Evolutionary conservation across 2,113 vertebrate species (phyloP), one percentile per base, ranked within the genome.

Genomic region (Chionis minor): DNA sequence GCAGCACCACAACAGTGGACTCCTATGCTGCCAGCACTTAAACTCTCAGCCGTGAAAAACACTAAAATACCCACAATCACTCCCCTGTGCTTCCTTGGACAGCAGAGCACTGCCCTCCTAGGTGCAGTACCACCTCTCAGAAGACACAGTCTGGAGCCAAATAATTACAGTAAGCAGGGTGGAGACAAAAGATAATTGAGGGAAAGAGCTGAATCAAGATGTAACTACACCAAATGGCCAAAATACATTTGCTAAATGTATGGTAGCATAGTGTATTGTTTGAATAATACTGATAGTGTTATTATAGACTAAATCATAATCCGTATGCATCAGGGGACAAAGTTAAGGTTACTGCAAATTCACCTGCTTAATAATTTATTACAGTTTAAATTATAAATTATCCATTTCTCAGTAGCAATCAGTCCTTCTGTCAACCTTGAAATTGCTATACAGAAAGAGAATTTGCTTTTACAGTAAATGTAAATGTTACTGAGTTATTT

Each of bases 291-390:
- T 59, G 35, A 89, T 63, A 87, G 27, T 2, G 3, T 95, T 84
- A 87, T 84, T 59, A 61, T 63, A 86, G 52, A 92, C 72, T 74
- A 77, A 88, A 94, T 74, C 65, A 79, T 77, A 88, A 94, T 86
- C 56, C 26, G 58, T 81, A 86, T 63, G 22, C 18, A 88, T 54
- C 6, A 8, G 52, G 33, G 20, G 69, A 79, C n/a, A 78, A 51
- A 77, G 65, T 78, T 92, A 95, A 89, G 38, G 72, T 85, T 92
- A 92, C 18, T 72, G 54, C 19, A 77, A 72, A 95, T 88, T 93
- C 62, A 95, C 81, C 79, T 86, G 51, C 66, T 96, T 92, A 97
- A 92, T 97, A 82, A 56, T 81, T 95, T 75, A 78, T 75, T 91
- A 59, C 52, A 93, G 54, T 58, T 90, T 90, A 87, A 86, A 87